Percentiles rank a stretch among this genome's conserved stretches.
Evolutionary conservation across 2,797 vertebrate genomes (phyloP).

Genomic region (Staurois parvus): DNA sequence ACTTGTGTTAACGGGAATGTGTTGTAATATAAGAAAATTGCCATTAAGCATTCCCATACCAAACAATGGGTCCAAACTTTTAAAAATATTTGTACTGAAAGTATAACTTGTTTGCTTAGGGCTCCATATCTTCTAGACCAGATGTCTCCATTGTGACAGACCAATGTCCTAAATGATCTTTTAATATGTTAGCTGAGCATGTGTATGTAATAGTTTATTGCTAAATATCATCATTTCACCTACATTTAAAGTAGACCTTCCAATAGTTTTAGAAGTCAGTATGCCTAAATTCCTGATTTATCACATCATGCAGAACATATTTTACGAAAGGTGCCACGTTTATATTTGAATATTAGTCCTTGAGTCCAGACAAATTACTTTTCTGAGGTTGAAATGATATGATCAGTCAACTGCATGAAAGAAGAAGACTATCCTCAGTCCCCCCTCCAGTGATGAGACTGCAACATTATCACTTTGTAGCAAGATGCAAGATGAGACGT

Average conservation of each 20-base stretch:
- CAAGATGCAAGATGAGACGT: too few species aligned
- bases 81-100: not conserved
- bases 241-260: not conserved
- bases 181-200: not conserved
- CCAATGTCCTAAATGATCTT: not conserved
- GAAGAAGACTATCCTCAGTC: too few species aligned
- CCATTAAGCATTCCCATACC: not conserved
- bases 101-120: not conserved
- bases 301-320: too few species aligned
- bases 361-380: too few species aligned
- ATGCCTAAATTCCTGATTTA: too few species aligned
- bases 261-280: too few species aligned
- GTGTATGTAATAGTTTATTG: not conserved
- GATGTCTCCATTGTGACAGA: not conserved
- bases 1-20: slow-evolving; percentile 31
- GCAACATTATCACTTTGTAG: too few species aligned
- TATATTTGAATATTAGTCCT: too few species aligned
- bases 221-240: not conserved
- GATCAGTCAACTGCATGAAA: too few species aligned
- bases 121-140: not conserved
- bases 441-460: too few species aligned
- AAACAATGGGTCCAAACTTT: not conserved
- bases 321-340: too few species aligned
- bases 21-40: slow-evolving; percentile 18
- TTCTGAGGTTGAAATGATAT: too few species aligned